Evolutionary conservation across 1,140 invertebrate genomes (phyloP).

Genomic region (Eriosoma lanigerum): DNA sequence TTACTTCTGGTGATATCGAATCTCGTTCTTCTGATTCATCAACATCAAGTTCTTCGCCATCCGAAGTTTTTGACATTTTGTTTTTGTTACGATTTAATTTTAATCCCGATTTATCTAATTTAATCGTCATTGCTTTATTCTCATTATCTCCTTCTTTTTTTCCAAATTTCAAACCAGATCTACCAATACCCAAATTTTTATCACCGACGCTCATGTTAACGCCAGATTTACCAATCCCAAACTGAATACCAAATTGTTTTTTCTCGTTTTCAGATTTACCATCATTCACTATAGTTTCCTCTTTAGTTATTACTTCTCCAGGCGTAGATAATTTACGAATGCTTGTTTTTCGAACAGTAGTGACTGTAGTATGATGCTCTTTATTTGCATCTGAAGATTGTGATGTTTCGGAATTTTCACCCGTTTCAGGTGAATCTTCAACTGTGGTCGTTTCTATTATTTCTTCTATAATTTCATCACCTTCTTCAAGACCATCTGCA

Average conservation of each 20-base stretch:
- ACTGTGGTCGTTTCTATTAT: not conserved
- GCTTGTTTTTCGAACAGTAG: not conserved
- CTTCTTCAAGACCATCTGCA: not conserved
- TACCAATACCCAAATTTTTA: not conserved
- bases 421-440: not conserved
- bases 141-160: not conserved
- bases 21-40: not conserved
- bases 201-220: constrained; percentile 5
- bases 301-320: not conserved
- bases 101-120: not conserved
- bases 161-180: not conserved
- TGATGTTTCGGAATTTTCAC: not conserved
- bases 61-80: not conserved
- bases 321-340: not conserved
- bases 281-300: not conserved
- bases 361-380: not conserved
- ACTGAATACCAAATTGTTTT: not conserved
- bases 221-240: not conserved
- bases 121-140: not conserved
- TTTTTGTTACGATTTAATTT: not conserved
- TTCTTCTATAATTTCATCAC: constrained; percentile 1
- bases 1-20: not conserved
- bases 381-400: not conserved
- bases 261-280: not conserved
- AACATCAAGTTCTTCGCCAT: not conserved